These are phyloP conservation scores for Neosilurus mollespiculum DNA, from an alignment of 2,797 vertebrate genomes.

Conservation along the genomic window DNA sequence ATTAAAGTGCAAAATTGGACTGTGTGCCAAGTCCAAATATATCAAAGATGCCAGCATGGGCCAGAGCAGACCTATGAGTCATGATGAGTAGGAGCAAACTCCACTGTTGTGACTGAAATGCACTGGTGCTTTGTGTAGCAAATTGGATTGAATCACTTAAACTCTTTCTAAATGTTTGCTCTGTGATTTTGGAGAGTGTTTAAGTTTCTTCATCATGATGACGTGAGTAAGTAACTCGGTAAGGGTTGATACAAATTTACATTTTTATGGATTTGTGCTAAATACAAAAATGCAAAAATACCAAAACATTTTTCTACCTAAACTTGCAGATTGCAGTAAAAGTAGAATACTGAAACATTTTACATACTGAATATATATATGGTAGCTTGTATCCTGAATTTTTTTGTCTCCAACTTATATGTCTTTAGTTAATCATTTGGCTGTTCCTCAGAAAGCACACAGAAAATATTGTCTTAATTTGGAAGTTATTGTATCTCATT, in stretches of 20 bases:
- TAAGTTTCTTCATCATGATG: not conserved
- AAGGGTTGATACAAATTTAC: not conserved
- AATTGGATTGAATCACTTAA: slow-evolving; percentile 15
- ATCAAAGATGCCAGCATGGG: slow-evolving; percentile 37
- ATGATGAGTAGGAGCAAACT: slow-evolving; percentile 34
- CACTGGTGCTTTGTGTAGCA: slow-evolving; percentile 26
- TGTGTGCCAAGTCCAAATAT: slow-evolving; percentile 30
- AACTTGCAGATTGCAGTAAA: not conserved
- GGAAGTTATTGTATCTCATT: slow-evolving; percentile 34
- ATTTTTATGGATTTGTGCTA: not conserved
- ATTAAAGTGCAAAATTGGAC: slow-evolving; percentile 48
- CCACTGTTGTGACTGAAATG: slow-evolving; percentile 20
- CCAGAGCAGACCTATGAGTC: slow-evolving; percentile 43
- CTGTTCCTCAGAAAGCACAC: slow-evolving; percentile 17
- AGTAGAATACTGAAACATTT: slow-evolving; percentile 2
- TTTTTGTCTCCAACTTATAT: slow-evolving; percentile 28
- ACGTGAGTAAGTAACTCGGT: not conserved
- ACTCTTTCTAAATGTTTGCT: not conserved
- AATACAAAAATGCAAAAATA: not conserved
- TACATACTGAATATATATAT: not conserved
- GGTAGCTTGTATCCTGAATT: slow-evolving; percentile 39
- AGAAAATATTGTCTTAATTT: slow-evolving; percentile 35
- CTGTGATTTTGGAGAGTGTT: not conserved
- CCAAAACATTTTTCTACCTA: not conserved
- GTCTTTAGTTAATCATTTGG: slow-evolving; percentile 23